Evolutionary conservation across 1,140 invertebrate genomes (phyloP).

Genomic region (Proctacanthus coquilletti): DNA sequence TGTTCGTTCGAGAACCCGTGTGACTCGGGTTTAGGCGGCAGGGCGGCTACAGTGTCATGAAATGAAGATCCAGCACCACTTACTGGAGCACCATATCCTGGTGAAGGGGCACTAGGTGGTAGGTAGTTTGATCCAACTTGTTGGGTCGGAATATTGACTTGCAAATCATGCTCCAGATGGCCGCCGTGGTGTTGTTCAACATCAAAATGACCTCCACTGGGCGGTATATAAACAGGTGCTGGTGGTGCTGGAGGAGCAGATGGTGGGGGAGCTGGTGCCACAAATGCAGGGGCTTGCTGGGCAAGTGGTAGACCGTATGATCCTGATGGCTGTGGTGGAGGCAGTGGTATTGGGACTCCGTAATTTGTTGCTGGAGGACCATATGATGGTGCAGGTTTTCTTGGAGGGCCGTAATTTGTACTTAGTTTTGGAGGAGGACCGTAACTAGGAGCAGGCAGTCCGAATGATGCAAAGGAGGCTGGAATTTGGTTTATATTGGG

Average conservation of each 20-base stretch:
- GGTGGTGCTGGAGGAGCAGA: constrained; percentile 19
- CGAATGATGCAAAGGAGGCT: constrained; percentile 8
- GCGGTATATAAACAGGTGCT: constrained; percentile 14
- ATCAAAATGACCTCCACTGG: neutral
- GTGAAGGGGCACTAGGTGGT: too few species aligned
- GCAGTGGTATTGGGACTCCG: constrained; percentile 34
- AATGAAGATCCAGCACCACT: too few species aligned
- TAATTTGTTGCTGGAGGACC: constrained; percentile 30
- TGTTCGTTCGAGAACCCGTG: too few species aligned
- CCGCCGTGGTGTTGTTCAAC: too few species aligned
- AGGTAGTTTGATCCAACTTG: too few species aligned
- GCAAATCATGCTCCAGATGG: too few species aligned
- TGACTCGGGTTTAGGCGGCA: too few species aligned
- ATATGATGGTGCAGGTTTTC: constrained; percentile 12
- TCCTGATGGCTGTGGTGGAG: constrained; percentile 22
- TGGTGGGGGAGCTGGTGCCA: constrained; percentile 26
- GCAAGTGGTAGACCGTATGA: constrained; percentile 34
- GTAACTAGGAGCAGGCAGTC: constrained; percentile 18
- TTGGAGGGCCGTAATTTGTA: constrained; percentile 27
- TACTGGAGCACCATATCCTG: too few species aligned
- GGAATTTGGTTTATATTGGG: constrained; percentile 23
- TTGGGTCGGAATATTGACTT: too few species aligned
- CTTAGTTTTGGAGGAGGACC: constrained; percentile 21
- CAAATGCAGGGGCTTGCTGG: constrained; percentile 21
- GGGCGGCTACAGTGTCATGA: too few species aligned